phyloP scores from a whole-genome alignment of 2,888 invertebrate species.

The Dioctria linearis region DNA sequence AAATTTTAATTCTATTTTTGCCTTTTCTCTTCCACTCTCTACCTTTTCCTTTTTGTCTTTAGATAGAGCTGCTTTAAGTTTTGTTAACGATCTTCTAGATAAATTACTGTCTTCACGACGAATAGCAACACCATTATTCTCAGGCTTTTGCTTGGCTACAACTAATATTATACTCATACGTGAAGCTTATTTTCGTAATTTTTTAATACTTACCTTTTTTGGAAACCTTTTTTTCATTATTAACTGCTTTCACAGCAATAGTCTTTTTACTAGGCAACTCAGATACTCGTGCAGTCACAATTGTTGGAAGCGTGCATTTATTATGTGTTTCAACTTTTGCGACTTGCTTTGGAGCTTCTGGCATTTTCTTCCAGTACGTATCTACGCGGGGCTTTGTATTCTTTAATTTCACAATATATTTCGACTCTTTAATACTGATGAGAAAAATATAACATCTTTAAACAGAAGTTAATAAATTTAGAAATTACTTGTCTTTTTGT shows the following conservation, averaged over 20 bases:
- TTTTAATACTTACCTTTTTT: constrained; percentile 18
- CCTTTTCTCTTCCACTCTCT: neutral
- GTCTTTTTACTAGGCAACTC: constrained; percentile 47
- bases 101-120: constrained; percentile 69
- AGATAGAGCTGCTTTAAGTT: constrained; percentile 60
- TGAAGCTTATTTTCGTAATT: neutral
- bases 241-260: constrained; percentile 64
- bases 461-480: no score
- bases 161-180: neutral
- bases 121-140: constrained; percentile 57
- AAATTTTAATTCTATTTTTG: constrained; percentile 59
- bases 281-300: neutral
- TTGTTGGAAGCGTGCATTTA: neutral
- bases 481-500: constrained; percentile 64
- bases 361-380: constrained; percentile 65
- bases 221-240: constrained; percentile 61
- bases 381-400: constrained; percentile 70
- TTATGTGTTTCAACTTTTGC: constrained; percentile 50
- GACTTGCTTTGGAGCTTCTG: constrained; percentile 36
- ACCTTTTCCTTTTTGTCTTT: constrained; percentile 55
- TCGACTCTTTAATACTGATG: constrained; percentile 61
- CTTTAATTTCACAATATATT: constrained; percentile 64
- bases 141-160: neutral
- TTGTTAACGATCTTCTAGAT: constrained; percentile 66
- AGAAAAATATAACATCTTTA: neutral